Conservation (phyloP, 2,113 vertebrate genomes). For the Cacatua alba region DNA sequence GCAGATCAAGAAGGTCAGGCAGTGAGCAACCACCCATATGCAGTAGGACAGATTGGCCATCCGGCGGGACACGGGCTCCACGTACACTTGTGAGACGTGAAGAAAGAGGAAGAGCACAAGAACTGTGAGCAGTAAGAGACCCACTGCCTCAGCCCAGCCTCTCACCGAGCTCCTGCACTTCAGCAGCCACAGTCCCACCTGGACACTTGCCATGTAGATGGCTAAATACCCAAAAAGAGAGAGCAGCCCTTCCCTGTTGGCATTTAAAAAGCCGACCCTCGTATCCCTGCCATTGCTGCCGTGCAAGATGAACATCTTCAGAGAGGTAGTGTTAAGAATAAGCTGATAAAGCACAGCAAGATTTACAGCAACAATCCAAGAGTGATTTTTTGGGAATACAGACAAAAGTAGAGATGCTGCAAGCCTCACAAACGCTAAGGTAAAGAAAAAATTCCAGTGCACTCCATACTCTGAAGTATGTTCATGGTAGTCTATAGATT, state of each 20-base stretch:
- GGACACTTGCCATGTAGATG: conserved; percentile 89
- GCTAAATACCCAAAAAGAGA: conserved; percentile 88
- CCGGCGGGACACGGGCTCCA: conserved; percentile 88
- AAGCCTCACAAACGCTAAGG: conserved; percentile 85
- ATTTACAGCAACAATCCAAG: conserved; percentile 80
- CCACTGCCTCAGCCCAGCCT: conserved; percentile 77
- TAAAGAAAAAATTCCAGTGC: conserved; percentile 99
- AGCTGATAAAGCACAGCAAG: conserved; percentile 83
- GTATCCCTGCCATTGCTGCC: conserved; percentile 79
- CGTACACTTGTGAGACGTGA: conserved; percentile 66
- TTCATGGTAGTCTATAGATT: conserved; percentile 88
- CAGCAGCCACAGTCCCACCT: conserved; percentile 85
- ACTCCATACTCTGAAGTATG: conserved; percentile 92
- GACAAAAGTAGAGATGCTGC: conserved; percentile 83
- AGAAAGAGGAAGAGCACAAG: conserved; percentile 72
- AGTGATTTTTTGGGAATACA: conserved; percentile 73
- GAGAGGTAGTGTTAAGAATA: conserved; percentile 78
- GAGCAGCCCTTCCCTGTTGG: conserved; percentile 92
- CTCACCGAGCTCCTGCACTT: conserved; percentile 71
- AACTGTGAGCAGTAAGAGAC: conserved; percentile 63
- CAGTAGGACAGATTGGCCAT: conserved; percentile 90
- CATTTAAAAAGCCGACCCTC: conserved; percentile 82
- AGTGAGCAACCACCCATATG: conserved; percentile 86
- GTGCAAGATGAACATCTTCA: conserved; percentile 84
- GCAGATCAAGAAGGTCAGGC: conserved; percentile 78